Percentiles rank a stretch among this genome's conserved stretches.
phyloP scores from a whole-genome alignment of 2,888 invertebrate genomes.

The Rhimphoctona megacephalus region DNA sequence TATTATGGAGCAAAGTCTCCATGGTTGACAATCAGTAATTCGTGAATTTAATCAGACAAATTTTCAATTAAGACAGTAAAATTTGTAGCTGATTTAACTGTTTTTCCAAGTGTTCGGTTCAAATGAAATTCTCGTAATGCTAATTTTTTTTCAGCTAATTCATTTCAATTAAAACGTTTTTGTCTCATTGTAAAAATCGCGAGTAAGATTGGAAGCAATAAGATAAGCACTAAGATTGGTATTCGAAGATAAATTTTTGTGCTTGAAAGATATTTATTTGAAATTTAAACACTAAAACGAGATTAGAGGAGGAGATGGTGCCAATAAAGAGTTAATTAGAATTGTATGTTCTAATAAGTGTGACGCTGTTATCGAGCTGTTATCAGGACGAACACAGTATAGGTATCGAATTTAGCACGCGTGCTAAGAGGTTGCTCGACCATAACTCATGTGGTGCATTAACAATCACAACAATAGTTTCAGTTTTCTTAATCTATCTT shows the following conservation, averaged over 20 bases:
- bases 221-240: conserved; percentile 3
- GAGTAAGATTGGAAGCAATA: not conserved
- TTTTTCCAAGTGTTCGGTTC: too few species aligned
- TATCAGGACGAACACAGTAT: not conserved
- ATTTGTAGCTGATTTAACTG: too few species aligned
- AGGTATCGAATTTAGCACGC: not conserved
- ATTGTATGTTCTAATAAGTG: not conserved
- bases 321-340: not conserved
- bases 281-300: not conserved
- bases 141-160: not conserved
- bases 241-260: not conserved
- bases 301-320: not conserved
- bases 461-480: not conserved
- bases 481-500: not conserved
- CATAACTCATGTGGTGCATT: not conserved
- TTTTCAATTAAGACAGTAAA: too few species aligned
- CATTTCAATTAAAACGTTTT: not conserved
- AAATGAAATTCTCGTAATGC: too few species aligned
- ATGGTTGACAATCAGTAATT: too few species aligned
- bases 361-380: conserved; percentile 9
- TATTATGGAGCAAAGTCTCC: too few species aligned
- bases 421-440: not conserved
- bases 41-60: too few species aligned
- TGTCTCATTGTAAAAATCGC: not conserved
- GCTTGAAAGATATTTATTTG: not conserved